Evolutionary conservation across 2,113 vertebrate species (phyloP), one percentile per base, ranked within the genome.

Genomic region (Rhea americana): DNA sequence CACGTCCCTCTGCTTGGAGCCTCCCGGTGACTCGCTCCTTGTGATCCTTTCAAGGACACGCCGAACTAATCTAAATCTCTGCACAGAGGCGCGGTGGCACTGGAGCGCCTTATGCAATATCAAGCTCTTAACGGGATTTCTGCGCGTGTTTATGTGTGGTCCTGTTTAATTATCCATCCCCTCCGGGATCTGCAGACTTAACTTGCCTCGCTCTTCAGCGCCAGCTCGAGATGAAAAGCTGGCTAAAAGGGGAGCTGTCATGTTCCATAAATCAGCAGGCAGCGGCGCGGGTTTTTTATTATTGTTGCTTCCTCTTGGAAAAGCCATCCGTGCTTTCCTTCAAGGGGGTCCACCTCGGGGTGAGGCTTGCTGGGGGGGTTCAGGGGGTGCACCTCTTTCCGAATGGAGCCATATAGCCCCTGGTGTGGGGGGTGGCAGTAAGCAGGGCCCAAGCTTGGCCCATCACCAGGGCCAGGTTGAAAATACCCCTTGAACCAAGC

Each of bases 241-340:
- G 18, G n/a, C 78, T 0, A 10, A 85, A 84, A 95, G 1, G 17
- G 88, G 83, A 95, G 93, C 96, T 90, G 92, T 78, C 90, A 63
- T 65, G 59, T 94, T 83, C 65, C 80, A 81, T 78, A 88, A 85
- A 91, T 89, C 93, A 91, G 91, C 90, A 88, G 61, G 68, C 93
- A 81, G 90, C 3, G 18, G 61, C 7, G 14, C 16, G 63, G 6
- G 35, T 35, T 21, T 86, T 80, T 75, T 65, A 16, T 39, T 24
- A 16, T 26, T 71, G 37, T 88, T 78, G 65, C 77, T 84, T 19
- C 48, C 32, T 15, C 8, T 88, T 62, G 75, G 65, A 68, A 70
- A 68, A 85, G 85, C 71, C 75, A 78, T 82, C 71, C 39, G 78
- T 11, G 1, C 35, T 85, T 35, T 10, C 14, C 68, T 35, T 35